A percentile compares a stretch with the other conserved stretches of the same genome.
Evolutionary conservation across 2,113 vertebrate species (phyloP).

Genomic region (Nibea albiflora): DNA sequence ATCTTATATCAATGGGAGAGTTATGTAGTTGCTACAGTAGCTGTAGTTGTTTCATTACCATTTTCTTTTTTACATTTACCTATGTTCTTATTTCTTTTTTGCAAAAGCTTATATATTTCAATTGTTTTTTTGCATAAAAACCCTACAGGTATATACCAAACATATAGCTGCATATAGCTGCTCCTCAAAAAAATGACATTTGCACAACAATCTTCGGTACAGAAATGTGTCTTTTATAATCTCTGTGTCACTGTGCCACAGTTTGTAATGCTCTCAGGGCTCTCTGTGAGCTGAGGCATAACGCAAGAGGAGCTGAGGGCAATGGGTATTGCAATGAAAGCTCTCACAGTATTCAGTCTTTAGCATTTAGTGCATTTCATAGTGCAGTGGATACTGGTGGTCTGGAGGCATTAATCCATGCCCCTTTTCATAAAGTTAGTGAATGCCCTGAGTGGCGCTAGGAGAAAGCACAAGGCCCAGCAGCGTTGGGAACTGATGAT

Average conservation of each 20-base stretch:
- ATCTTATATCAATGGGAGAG: no score
- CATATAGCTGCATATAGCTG: background rate
- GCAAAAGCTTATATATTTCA: no score
- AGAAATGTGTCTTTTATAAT: slow-evolving; percentile 51
- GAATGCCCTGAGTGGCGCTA: slow-evolving; percentile 73
- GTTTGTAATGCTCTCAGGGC: slow-evolving; percentile 50
- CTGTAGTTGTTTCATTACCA: background rate
- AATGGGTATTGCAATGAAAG: slow-evolving; percentile 66
- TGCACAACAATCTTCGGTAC: slow-evolving; percentile 36
- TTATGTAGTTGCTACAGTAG: no score
- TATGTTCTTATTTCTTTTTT: no score
- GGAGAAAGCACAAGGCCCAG: slow-evolving; percentile 67
- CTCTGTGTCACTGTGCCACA: slow-evolving; percentile 64
- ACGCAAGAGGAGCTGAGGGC: slow-evolving; percentile 59
- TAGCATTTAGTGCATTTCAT: slow-evolving; percentile 79
- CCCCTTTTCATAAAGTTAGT: slow-evolving; percentile 75
- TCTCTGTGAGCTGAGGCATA: slow-evolving; percentile 66
- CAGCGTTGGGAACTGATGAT: slow-evolving; percentile 75
- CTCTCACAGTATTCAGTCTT: slow-evolving; percentile 73
- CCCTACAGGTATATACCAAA: slow-evolving; percentile 11
- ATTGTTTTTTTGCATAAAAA: slow-evolving; percentile 19
- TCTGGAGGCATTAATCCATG: slow-evolving; percentile 68
- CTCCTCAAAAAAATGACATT: slow-evolving; percentile 39
- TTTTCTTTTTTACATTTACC: no score
- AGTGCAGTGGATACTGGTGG: slow-evolving; percentile 66